Base-by-base conservation (phyloP, 30 jellyfish, hydroid and myxozoan genomes). In the Rhopilema esculentum region DNA sequence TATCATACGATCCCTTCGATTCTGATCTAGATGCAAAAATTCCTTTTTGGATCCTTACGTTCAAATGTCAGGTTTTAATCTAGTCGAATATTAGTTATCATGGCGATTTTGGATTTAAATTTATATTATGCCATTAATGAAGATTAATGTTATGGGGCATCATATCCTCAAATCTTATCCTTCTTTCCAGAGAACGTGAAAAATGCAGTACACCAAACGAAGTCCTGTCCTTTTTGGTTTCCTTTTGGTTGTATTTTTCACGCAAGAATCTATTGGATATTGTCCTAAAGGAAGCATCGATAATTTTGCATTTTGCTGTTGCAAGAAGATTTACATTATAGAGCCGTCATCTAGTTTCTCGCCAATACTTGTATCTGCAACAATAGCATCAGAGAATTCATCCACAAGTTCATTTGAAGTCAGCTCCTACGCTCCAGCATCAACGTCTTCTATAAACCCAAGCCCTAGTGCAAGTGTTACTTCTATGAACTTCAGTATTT, bases 301-400 rank as follows among this genome's bases (percentile, higher is more conserved):
- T 17, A 67, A 30, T 22, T 83, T 23, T 64, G 92, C 92, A 40
- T 83, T 83, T 83, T 83, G 92, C 85, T 83, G 92, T 50, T 83
- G 92, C 67, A 83, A 83, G 49, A 62, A 51, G 51, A 33, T 83
- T 24, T 22, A 0, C 24, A n/a, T 71, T 30, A 67, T 67, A 32
- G 48, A 29, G 28, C 19, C 75, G n/a, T 50, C 85, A 7, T 77
- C 88, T 6, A 66, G 31, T 27, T n/a, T 25, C 12, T 15, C 83
- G 4, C 26, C 76, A 21, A 28, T 83, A 30, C 72, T 23, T 25
- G 2, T 69, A 25, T 31, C 85, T 23, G 69, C 91, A 65, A 21
- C 91, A 24, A 19, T 61, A 4, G 77, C 28, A 16, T 4, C 52
- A 21, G 63, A 23, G 20, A 66, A 27, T 1, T 22, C 86, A 22